Evolutionary conservation across 2,113 vertebrate species (phyloP).

Genomic region (Ptyas mucosa): DNA sequence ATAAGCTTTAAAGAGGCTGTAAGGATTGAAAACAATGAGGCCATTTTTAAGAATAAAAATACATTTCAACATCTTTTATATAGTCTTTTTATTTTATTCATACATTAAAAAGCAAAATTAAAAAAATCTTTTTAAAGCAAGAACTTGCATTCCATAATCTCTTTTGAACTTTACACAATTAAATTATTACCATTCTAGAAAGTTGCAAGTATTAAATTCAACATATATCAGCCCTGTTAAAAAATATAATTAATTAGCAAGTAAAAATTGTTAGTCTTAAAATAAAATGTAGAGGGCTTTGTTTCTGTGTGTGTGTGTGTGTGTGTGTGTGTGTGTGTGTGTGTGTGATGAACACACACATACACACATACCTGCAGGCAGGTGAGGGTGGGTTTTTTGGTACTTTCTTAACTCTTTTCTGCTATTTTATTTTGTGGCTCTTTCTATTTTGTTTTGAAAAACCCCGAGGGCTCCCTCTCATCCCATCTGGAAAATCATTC

Average conservation of each 20-base stretch:
- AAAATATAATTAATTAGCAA: neutral
- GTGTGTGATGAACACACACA: neutral
- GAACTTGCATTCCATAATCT: neutral
- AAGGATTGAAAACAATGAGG: neutral
- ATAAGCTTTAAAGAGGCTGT: neutral
- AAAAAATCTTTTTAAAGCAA: neutral
- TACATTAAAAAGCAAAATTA: neutral
- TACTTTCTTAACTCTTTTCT: neutral
- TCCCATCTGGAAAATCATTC: neutral
- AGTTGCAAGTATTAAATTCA: neutral
- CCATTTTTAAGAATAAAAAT: neutral
- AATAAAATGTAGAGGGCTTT: neutral
- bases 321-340: too few relatives aligned
- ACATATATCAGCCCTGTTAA: neutral
- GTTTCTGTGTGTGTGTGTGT: neutral
- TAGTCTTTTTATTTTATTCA: neutral
- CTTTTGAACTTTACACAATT: neutral
- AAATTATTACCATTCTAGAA: neutral
- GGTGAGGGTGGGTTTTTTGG: fast-evolving
- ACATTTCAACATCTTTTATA: neutral
- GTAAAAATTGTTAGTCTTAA: neutral
- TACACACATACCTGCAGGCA: neutral
- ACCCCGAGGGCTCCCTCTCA: neutral
- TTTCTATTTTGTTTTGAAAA: neutral
- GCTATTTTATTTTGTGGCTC: neutral